A percentile compares a stretch with the other conserved stretches of the same genome.
Evolutionary conservation across 1,140 invertebrate species (phyloP).

Genomic region (Drosophila miranda): DNA sequence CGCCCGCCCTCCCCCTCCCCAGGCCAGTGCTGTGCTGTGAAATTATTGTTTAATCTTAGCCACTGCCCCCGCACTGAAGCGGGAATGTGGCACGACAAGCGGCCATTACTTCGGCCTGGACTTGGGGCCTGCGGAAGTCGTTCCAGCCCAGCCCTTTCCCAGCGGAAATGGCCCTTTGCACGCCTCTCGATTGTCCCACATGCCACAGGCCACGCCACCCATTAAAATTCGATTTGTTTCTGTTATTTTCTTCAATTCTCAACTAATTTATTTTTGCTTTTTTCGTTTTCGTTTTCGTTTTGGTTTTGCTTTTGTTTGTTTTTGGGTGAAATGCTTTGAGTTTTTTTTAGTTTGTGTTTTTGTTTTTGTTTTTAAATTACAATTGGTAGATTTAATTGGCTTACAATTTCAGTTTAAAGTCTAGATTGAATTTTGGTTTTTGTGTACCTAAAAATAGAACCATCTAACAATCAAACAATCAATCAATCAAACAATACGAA

Average conservation of each 20-base stretch:
- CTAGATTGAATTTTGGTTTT: constrained; percentile 39
- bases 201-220: neutral
- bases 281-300: constrained; percentile 32
- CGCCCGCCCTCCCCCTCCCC: no score
- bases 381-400: constrained; percentile 56
- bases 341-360: constrained; percentile 57
- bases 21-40: constrained; percentile 15
- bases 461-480: constrained; percentile 43
- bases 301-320: no score
- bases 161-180: constrained; percentile 68
- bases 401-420: constrained; percentile 20
- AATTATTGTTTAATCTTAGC: constrained; percentile 70
- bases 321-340: constrained; percentile 54
- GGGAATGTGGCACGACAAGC: constrained; percentile 53
- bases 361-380: constrained; percentile 49
- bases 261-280: constrained; percentile 75
- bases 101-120: constrained; percentile 50
- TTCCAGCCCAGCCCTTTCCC: constrained; percentile 3
- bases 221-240: constrained; percentile 48
- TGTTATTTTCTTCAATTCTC: constrained; percentile 72
- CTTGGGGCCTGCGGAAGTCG: no score
- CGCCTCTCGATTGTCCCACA: constrained; percentile 54
- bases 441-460: constrained; percentile 40
- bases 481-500: constrained; percentile 56
- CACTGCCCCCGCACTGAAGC: constrained; percentile 20